These are phyloP conservation scores for Mastacembelus armatus DNA, from an alignment of 2,797 vertebrate genomes.

Conservation along the genomic window DNA sequence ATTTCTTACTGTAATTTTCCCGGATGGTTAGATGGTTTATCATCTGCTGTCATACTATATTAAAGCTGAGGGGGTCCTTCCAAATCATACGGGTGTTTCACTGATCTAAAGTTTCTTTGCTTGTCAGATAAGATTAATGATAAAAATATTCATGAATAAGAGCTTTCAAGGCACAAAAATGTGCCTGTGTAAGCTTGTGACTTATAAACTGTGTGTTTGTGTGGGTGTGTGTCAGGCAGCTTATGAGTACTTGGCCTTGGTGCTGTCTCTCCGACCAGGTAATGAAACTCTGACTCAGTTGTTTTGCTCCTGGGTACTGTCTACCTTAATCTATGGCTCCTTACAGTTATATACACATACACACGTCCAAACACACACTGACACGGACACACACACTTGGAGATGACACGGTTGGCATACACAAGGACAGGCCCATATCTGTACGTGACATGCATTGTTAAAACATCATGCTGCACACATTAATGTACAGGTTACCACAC, in stretches of 20 bases:
- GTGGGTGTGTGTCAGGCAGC: neutral
- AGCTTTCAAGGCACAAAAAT: no score
- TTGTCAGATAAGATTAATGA: no score
- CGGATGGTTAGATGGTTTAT: no score
- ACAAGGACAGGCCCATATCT: slow-evolving; percentile 12
- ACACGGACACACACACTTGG: neutral
- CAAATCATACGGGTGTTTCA: no score
- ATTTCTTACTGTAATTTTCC: no score
- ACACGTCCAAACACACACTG: no score
- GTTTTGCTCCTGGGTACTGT: slow-evolving; percentile 25
- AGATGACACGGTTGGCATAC: neutral
- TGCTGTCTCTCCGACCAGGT: slow-evolving; percentile 33
- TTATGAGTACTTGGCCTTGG: slow-evolving; percentile 11
- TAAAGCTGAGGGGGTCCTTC: no score
- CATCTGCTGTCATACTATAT: no score
- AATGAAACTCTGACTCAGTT: slow-evolving; percentile 56
- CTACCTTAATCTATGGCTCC: slow-evolving; percentile 9
- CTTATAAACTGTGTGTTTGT: no score
- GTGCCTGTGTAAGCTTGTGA: no score
- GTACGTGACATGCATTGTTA: slow-evolving; percentile 8
- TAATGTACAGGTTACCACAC: slow-evolving; percentile 14
- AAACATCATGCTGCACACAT: slow-evolving; percentile 29
- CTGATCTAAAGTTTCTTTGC: no score
- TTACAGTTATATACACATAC: neutral
- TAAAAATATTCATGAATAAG: no score